Base-by-base conservation (phyloP, 2,113 vertebrate species). In the Argyrosomus japonicus region DNA sequence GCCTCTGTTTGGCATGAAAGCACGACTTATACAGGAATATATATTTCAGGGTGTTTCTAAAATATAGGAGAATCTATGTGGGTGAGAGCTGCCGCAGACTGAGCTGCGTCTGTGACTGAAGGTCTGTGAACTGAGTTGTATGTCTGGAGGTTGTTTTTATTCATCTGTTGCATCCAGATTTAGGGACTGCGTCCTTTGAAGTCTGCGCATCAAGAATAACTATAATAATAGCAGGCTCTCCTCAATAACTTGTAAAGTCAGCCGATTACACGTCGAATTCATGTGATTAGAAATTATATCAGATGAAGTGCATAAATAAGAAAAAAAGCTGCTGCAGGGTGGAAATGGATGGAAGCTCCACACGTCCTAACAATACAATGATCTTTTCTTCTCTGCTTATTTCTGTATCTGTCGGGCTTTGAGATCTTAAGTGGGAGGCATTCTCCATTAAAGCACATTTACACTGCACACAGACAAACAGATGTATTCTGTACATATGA, bases 1-100 rank as follows among this genome's bases (percentile, higher is more conserved):
- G 82, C 78, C 43, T 12, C 43, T 12, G 4, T 79, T 50, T 10
- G 43, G 67, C 4, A 18, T 21, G 21, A 73, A 57, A 54, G 51
- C 82, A 79, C 60, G 56, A 50, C 64, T 29, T 56, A 60, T 21
- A 43, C n/a, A 43, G 15, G 60, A 48, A 11, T 18, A 68, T 32
- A 43, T 45, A 23, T 57, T 36, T 68, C 18, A 21, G n/a, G 6
- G 5, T 13, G 18, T 54, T 68, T 17, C 25, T n/a, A 40, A 45
- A 25, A 56, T 27, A 56, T 27, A 17, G 8, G 25, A 61, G 50
- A 27, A 27, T 6, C 13, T 23, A 25, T 57, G 23, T 56, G 25
- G 56, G 23, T 15, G 12, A 17, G 13, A 11, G 11, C n/a, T n/a
- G 53, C 53, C 5, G 19, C 21, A n/a, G n/a, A 13, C 5, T 15